phyloP scores from a whole-genome alignment of 2,797 vertebrate species.

The Squalus acanthias region DNA sequence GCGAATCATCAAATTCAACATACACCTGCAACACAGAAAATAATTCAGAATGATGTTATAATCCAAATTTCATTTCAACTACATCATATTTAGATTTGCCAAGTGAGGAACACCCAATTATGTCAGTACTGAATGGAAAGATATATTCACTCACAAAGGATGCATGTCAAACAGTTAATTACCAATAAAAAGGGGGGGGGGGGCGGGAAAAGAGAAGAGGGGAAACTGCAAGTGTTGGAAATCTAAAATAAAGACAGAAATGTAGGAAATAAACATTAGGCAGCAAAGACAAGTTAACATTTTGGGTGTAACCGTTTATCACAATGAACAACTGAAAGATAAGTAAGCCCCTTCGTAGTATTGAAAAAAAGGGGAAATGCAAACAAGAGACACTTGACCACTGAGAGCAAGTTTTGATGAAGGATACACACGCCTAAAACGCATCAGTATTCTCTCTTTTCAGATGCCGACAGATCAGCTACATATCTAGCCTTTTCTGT shows the following conservation, averaged over 20 bases:
- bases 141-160: neutral
- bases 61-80: neutral
- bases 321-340: neutral
- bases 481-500: neutral
- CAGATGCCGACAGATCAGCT: neutral
- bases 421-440: neutral
- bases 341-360: neutral
- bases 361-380: neutral
- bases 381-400: neutral
- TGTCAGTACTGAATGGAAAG: neutral
- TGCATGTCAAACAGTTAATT: neutral
- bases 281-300: neutral
- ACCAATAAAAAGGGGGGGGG: neutral
- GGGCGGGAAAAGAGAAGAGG: no score
- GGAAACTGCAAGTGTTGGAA: neutral
- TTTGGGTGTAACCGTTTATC: neutral
- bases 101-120: neutral
- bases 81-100: neutral
- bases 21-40: constrained; percentile 69
- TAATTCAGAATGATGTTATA: neutral
- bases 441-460: neutral
- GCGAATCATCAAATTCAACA: constrained; percentile 87
- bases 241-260: neutral
- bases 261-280: neutral
- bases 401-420: neutral